These are phyloP conservation scores for Synergus laeviventris DNA, from an alignment of 2,888 invertebrate genomes.

Conservation along the genomic window DNA sequence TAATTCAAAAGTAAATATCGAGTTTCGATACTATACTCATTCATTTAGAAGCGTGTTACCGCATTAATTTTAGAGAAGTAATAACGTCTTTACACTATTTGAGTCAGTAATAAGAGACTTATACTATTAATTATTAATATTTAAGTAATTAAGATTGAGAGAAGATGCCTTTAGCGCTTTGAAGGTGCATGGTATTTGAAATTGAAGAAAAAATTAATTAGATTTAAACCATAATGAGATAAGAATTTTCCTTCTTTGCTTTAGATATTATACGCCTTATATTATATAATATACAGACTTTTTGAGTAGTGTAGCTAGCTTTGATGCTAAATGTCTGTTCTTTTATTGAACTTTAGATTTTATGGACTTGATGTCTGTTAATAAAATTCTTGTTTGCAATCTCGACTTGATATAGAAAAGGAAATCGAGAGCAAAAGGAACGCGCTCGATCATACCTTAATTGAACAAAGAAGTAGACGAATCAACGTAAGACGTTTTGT, in stretches of 20 bases:
- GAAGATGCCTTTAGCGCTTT: too few species aligned
- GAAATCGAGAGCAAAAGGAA: conserved; percentile 34
- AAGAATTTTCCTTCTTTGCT: too few species aligned
- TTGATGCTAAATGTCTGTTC: not conserved
- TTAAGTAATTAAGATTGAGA: too few species aligned
- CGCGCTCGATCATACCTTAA: conserved; percentile 38
- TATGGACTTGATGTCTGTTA: conserved; percentile 23
- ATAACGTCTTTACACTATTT: too few species aligned
- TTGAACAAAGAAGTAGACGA: conserved; percentile 37
- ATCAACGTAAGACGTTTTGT: conserved; percentile 37
- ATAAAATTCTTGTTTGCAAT: conserved; percentile 40
- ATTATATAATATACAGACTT: not conserved
- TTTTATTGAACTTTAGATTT: conserved; percentile 7
- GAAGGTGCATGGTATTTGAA: too few species aligned
- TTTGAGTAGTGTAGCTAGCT: not conserved
- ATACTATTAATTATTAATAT: too few species aligned
- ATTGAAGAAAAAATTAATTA: not conserved
- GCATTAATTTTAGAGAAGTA: too few species aligned
- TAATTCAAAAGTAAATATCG: too few species aligned
- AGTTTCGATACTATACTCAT: too few species aligned
- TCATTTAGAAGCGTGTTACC: too few species aligned
- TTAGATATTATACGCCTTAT: too few species aligned
- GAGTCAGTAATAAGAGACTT: too few species aligned
- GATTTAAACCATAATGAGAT: not conserved
- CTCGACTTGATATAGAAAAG: conserved; percentile 28